Base-by-base conservation (phyloP, 1,140 invertebrate species). In the Papilio machaon region DNA sequence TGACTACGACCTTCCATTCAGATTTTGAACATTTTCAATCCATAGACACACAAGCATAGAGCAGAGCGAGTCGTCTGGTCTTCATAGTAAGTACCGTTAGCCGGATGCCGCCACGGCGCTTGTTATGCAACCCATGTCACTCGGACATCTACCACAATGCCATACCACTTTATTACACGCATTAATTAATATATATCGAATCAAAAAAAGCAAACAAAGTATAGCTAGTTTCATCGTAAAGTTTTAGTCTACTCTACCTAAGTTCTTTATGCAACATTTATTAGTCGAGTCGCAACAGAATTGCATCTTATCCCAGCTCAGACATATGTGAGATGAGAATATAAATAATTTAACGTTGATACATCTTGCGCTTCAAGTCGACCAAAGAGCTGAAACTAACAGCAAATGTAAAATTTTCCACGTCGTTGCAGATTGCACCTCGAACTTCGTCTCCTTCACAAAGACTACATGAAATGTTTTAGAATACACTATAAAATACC, bases 91-190 rank as follows among this genome's bases (percentile, higher is more conserved):
- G 86, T 91, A 85, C 92, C 92, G 92, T 92, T 92, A 93, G 83
- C 86, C 90, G 90, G 90, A 92, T 86, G 86, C 87, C 86, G 83
- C 87, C 86, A 83, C 81, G 83, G 84, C 84, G 87, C 88, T 93
- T 88, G 89, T 92, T 91, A 93, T 92, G 91, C 91, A 93, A 91
- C 88, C 86, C 87, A 92, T 88, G 88, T 88, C 83, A 87, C 84
- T 83, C 85, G 47, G 73, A 74, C 35, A 4, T 46, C 38, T 38
- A 70, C 67, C 43, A 74, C 73, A 46, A 46, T 47, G 23, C 38
- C 43, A 74, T 43, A 74, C 43, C 11, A 74, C 8, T 74, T 74
- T 74, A 47, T 74, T 43, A 73, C 5, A 74, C 43, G 5, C 2
- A 3, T 11, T 19, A n/a, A 58, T 19, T 58, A 58, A 9, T 58